Evolutionary conservation across 2,888 invertebrate species (phyloP).

Genomic region (Lycia hirtaria): DNA sequence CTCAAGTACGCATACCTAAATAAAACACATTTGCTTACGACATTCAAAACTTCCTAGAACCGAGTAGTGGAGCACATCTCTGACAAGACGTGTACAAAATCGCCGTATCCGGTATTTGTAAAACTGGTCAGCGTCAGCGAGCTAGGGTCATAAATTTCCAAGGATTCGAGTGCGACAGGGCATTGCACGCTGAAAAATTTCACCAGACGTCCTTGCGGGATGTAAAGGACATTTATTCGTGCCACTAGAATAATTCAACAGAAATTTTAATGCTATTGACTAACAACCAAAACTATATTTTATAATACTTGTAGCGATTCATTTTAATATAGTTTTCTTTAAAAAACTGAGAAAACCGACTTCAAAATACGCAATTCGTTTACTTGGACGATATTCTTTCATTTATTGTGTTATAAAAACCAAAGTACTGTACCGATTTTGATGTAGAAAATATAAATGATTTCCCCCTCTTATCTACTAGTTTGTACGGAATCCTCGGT

Average conservation of each 20-base stretch:
- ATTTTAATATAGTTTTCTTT: too few relatives aligned
- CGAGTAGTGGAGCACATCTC: slow-evolving; percentile 47
- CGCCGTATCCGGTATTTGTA: slow-evolving; percentile 64
- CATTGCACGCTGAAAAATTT: slow-evolving; percentile 79
- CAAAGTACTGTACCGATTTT: too few relatives aligned
- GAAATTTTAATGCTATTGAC: too few relatives aligned
- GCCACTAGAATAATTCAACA: slow-evolving; percentile 10
- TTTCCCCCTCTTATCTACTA: too few relatives aligned
- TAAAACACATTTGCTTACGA: slow-evolving; percentile 12
- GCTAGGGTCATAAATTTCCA: slow-evolving; percentile 76
- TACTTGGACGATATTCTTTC: too few relatives aligned
- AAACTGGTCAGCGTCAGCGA: slow-evolving; percentile 69
- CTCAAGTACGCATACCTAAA: neutral
- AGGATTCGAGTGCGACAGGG: slow-evolving; percentile 76
- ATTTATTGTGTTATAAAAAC: too few relatives aligned
- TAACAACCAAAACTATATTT: too few relatives aligned
- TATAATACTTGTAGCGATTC: too few relatives aligned
- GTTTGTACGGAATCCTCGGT: too few relatives aligned
- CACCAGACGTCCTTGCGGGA: slow-evolving; percentile 57
- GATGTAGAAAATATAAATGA: too few relatives aligned
- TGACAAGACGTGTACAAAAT: slow-evolving; percentile 62
- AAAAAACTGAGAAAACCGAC: too few relatives aligned
- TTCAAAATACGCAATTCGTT: too few relatives aligned
- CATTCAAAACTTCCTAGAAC: slow-evolving; percentile 20
- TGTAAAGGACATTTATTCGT: slow-evolving; percentile 43